A percentile compares a stretch with the other conserved stretches of the same genome.
Evolutionary conservation across 2,888 invertebrate genomes (phyloP).

Genomic region (Diabrotica balteata): DNA sequence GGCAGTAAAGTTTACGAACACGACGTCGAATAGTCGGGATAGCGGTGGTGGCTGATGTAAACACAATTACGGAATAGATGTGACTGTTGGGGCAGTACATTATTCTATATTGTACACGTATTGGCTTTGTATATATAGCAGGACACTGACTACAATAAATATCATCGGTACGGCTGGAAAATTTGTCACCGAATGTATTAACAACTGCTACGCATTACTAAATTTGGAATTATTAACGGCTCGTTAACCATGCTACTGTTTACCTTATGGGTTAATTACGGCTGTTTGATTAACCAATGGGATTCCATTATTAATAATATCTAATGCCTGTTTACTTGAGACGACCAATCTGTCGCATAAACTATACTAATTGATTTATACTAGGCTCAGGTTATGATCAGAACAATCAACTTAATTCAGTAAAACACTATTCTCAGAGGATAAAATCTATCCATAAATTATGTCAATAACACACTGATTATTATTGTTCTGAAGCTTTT

Average conservation of each 20-base stretch:
- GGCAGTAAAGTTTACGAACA: slow-evolving; percentile 47
- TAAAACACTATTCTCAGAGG: no score
- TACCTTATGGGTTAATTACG: neutral
- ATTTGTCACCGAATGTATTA: slow-evolving; percentile 39
- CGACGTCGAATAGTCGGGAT: slow-evolving; percentile 44
- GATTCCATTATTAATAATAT: no score
- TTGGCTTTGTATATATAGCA: slow-evolving; percentile 42
- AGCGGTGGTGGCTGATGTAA: slow-evolving; percentile 45
- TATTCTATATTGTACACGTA: slow-evolving; percentile 49
- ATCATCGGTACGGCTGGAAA: slow-evolving; percentile 33
- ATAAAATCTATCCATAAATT: no score
- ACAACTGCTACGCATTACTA: slow-evolving; percentile 29
- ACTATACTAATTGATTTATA: no score
- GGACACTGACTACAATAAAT: slow-evolving; percentile 39
- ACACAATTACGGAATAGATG: slow-evolving; percentile 53
- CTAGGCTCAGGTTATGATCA: no score
- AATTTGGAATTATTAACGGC: slow-evolving; percentile 32
- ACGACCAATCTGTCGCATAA: no score
- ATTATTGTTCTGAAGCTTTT: no score
- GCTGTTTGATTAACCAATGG: neutral
- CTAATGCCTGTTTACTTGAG: no score
- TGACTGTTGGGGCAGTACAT: slow-evolving; percentile 48
- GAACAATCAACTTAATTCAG: no score
- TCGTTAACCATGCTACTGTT: slow-evolving; percentile 5
- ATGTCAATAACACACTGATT: no score